Conservation (phyloP, 2,888 invertebrate genomes). For the Acanthoscelides obtectus region DNA sequence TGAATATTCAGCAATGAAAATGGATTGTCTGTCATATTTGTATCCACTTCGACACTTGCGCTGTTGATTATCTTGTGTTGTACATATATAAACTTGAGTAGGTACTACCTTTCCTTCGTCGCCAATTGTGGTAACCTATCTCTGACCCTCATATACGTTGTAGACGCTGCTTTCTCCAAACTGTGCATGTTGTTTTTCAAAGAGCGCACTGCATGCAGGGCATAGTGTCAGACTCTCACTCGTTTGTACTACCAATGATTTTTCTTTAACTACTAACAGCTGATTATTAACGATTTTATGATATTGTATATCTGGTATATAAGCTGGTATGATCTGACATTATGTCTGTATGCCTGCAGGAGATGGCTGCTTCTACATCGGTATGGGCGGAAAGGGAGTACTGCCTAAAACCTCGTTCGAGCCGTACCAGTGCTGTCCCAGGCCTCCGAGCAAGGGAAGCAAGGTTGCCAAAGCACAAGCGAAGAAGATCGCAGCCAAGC, state of each 20-base stretch:
- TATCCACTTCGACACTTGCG: too few species aligned
- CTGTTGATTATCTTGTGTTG: too few species aligned
- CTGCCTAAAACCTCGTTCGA: slow-evolving; percentile 73
- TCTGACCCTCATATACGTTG: not conserved
- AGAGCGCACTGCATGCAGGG: slow-evolving; percentile 41
- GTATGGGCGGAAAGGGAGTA: slow-evolving; percentile 81
- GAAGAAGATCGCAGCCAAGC: slow-evolving; percentile 33
- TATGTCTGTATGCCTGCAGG: slow-evolving; percentile 76
- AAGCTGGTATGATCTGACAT: slow-evolving; percentile 59
- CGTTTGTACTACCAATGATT: slow-evolving; percentile 30
- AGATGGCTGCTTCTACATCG: slow-evolving; percentile 96
- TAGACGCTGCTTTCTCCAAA: not conserved
- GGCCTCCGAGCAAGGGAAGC: slow-evolving; percentile 72
- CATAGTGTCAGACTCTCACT: slow-evolving; percentile 49
- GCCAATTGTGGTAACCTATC: not conserved
- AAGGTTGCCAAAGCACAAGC: slow-evolving; percentile 74
- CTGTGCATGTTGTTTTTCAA: slow-evolving; percentile 25
- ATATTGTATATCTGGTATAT: slow-evolving; percentile 8
- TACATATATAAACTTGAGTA: too few species aligned
- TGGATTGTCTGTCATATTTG: too few species aligned
- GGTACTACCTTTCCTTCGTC: not conserved
- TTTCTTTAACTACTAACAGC: slow-evolving; percentile 35
- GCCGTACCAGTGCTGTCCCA: slow-evolving; percentile 91
- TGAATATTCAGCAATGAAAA: not conserved
- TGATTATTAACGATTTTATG: slow-evolving; percentile 16